phyloP scores from a whole-genome alignment of 2,113 vertebrate species.

The Eptesicus fuscus region DNA sequence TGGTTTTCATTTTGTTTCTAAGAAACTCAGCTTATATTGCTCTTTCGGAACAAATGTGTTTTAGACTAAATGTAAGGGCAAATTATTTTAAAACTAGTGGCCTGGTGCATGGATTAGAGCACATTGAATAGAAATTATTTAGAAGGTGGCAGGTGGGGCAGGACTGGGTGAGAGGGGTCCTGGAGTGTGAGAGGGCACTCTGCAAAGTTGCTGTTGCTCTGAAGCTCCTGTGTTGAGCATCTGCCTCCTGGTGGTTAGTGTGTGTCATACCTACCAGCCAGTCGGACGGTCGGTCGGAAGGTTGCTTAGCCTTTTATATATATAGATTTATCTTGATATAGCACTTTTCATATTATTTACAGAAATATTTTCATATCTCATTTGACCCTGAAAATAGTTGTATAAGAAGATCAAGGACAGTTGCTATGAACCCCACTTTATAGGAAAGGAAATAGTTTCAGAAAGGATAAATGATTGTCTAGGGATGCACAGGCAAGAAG shows the following conservation, averaged over 20 bases:
- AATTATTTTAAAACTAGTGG: not conserved
- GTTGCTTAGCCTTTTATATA: too few species aligned
- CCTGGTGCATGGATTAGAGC: too few species aligned
- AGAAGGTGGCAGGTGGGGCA: too few species aligned
- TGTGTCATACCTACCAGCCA: too few species aligned
- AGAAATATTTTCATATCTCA: not conserved
- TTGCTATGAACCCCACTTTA: not conserved
- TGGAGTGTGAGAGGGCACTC: too few species aligned
- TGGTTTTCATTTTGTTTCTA: not conserved
- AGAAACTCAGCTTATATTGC: not conserved
- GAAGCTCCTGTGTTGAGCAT: too few species aligned
- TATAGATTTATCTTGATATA: not conserved
- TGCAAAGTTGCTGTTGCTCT: too few species aligned
- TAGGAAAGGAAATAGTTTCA: not conserved
- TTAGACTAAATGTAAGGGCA: not conserved
- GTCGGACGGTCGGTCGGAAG: rapidly evolving
- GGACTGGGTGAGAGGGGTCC: too few species aligned
- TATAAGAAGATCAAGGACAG: not conserved
- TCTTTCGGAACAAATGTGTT: not conserved
- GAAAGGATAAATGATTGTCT: not conserved
- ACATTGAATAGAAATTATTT: too few species aligned
- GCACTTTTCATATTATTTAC: not conserved
- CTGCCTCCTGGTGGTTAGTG: too few species aligned
- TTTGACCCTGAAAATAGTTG: not conserved
- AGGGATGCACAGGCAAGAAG: not conserved